Evolutionary conservation across 2,113 vertebrate species (phyloP).

Genomic region (Echinops telfairi): DNA sequence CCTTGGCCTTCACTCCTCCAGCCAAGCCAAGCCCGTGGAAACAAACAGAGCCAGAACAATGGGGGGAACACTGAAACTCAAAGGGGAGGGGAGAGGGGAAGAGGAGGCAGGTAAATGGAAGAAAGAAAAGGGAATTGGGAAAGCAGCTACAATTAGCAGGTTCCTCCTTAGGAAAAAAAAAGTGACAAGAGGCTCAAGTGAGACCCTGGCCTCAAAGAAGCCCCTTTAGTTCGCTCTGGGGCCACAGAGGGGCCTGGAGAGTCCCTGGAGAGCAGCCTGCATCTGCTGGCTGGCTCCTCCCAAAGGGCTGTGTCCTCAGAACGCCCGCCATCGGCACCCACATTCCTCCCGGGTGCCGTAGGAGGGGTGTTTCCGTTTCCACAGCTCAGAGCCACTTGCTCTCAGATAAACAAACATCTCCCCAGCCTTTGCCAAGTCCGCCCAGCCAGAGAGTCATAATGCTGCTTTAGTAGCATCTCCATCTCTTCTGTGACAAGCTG

Average conservation of each 20-base stretch:
- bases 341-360: not conserved
- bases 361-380: not conserved
- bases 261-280: rapidly evolving
- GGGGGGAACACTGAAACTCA: slow-evolving; percentile 34
- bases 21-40: slow-evolving; percentile 48
- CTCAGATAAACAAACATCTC: slow-evolving; percentile 73
- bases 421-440: slow-evolving; percentile 30
- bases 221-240: not conserved
- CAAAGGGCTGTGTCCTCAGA: not conserved
- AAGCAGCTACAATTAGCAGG: not conserved
- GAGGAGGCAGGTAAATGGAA: slow-evolving; percentile 50
- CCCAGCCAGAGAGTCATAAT: slow-evolving; percentile 53
- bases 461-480: slow-evolving; percentile 69
- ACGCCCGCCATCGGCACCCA: not conserved
- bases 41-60: slow-evolving; percentile 74
- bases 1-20: slow-evolving; percentile 10
- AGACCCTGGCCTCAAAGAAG: not conserved
- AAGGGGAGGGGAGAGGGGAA: slow-evolving; percentile 58
- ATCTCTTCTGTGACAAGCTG: slow-evolving; percentile 57
- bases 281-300: not conserved
- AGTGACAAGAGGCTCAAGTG: not conserved
- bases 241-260: slow-evolving; percentile 7
- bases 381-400: slow-evolving; percentile 53
- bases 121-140: not conserved
- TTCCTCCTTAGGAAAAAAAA: not conserved